Evolutionary conservation across 2,113 vertebrate genomes (phyloP).

Genomic region (Solenodon paradoxus): DNA sequence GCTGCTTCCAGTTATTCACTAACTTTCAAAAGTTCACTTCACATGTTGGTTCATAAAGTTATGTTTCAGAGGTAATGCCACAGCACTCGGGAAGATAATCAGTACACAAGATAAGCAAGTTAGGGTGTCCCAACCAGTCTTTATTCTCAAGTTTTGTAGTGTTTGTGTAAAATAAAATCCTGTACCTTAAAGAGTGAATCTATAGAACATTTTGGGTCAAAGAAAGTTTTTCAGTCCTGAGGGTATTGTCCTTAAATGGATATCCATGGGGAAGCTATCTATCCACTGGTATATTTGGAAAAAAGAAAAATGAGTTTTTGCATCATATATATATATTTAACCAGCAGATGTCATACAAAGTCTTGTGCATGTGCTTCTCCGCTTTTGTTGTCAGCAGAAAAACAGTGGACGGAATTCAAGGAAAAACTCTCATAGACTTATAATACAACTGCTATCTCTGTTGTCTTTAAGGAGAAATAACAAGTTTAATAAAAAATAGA

Average conservation of each 20-base stretch:
- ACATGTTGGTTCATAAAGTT: neutral
- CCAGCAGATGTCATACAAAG: constrained; percentile 73
- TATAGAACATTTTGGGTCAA: neutral
- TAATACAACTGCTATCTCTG: neutral
- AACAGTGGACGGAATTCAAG: neutral
- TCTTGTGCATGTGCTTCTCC: neutral
- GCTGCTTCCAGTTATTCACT: neutral
- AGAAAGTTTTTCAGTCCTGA: neutral
- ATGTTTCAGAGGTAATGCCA: neutral
- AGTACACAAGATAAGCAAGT: neutral
- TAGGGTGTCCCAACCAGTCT: neutral
- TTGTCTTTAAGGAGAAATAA: neutral
- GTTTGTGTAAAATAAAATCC: neutral
- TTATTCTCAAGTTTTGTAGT: neutral
- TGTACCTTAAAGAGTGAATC: neutral
- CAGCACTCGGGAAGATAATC: neutral
- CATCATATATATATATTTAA: neutral
- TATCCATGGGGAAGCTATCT: neutral
- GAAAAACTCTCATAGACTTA: neutral
- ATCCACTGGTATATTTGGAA: neutral
- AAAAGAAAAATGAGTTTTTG: neutral
- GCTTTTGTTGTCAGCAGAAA: neutral
- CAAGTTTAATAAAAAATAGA: constrained; percentile 10
- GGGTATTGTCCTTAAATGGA: neutral
- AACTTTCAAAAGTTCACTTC: neutral